A percentile compares a stretch with the other conserved stretches of the same genome.
Evolutionary conservation across 1,140 invertebrate species (phyloP).

Genomic region (Drosophila subpulchrella): DNA sequence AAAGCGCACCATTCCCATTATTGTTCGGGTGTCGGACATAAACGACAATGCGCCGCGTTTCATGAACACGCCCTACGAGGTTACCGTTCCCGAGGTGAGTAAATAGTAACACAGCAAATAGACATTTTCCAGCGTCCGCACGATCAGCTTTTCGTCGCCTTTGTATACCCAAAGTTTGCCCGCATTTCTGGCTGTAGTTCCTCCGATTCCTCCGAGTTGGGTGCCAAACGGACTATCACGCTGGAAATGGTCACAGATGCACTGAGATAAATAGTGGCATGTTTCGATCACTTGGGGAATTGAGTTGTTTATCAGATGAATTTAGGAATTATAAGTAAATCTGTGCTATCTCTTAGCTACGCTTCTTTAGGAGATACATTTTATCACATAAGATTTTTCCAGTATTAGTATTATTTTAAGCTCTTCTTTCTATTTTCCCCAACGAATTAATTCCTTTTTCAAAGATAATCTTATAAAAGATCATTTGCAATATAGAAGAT

Average conservation of each 20-base stretch:
- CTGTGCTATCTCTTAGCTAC: too few relatives aligned
- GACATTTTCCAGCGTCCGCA: slow-evolving; percentile 44
- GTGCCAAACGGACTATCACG: slow-evolving; percentile 50
- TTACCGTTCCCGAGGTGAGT: slow-evolving; percentile 93
- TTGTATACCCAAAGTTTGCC: slow-evolving; percentile 20
- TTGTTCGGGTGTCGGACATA: slow-evolving; percentile 94
- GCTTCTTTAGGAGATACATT: too few relatives aligned
- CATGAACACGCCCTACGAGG: slow-evolving; percentile 92
- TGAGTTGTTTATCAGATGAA: too few relatives aligned
- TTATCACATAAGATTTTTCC: too few relatives aligned
- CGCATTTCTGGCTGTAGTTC: slow-evolving; percentile 36
- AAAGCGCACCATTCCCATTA: slow-evolving; percentile 92
- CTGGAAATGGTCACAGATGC: slow-evolving; percentile 14
- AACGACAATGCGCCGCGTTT: slow-evolving; percentile 95
- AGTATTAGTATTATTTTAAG: too few relatives aligned
- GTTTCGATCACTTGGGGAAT: too few relatives aligned
- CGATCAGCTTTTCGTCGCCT: slow-evolving; percentile 45
- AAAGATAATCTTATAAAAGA: too few relatives aligned
- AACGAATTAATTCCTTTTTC: too few relatives aligned
- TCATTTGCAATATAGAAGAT: too few relatives aligned
- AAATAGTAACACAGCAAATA: slow-evolving; percentile 35
- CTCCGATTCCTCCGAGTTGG: slow-evolving; percentile 26
- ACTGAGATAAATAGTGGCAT: slow-evolving; percentile 2
- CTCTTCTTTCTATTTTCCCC: too few relatives aligned
- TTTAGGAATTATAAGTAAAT: too few relatives aligned